Evolutionary conservation across 2,797 vertebrate species (phyloP).

Genomic region (Corythornis leucogaster): DNA sequence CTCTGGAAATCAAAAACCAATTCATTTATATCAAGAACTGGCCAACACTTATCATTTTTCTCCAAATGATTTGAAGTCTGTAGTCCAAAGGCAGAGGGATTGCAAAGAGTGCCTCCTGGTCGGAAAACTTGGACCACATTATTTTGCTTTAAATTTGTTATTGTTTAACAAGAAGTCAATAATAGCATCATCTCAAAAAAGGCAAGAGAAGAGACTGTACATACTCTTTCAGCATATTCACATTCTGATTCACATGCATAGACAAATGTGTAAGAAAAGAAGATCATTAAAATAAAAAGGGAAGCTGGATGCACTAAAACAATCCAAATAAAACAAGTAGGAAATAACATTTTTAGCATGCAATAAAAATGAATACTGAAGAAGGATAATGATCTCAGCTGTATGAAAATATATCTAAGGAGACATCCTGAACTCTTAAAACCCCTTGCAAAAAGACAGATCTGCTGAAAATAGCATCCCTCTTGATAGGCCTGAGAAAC

Average conservation of each 20-base stretch:
- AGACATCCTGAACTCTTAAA: background rate
- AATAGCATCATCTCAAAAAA: constrained; percentile 34
- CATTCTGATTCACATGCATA: constrained; percentile 40
- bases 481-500: background rate
- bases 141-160: constrained; percentile 25
- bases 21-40: constrained; percentile 73
- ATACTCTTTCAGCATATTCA: background rate
- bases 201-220: constrained; percentile 7
- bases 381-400: background rate
- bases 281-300: background rate
- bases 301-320: constrained; percentile 12
- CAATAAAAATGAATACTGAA: constrained; percentile 26
- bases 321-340: constrained; percentile 44
- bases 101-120: constrained; percentile 19
- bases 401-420: background rate
- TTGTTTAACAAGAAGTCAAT: constrained; percentile 9
- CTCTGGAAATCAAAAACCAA: constrained; percentile 77
- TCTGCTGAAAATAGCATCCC: background rate
- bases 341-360: constrained; percentile 57
- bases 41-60: constrained; percentile 34
- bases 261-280: background rate
- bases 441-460: background rate
- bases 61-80: constrained; percentile 11
- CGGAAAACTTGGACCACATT: background rate
- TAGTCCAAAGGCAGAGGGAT: constrained; percentile 13